A percentile compares a stretch with the other conserved stretches of the same genome.
phyloP scores from a whole-genome alignment of 2,797 vertebrate species.

The Discoglossus pictus region DNA sequence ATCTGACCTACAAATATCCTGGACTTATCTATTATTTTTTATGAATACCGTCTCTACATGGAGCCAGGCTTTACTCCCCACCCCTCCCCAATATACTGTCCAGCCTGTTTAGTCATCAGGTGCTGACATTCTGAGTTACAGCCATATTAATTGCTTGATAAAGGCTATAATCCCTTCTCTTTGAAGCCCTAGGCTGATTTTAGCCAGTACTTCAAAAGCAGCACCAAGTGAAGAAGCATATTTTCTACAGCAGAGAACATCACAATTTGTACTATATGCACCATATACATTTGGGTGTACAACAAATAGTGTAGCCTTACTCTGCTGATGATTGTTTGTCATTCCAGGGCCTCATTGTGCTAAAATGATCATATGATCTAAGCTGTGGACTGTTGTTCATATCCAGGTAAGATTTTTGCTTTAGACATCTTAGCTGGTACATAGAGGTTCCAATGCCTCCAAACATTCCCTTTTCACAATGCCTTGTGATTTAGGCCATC shows the following conservation, averaged over 20 bases:
- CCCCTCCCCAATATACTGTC: slow-evolving; percentile 84
- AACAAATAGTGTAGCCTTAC: slow-evolving; percentile 60
- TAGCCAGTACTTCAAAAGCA: slow-evolving; percentile 84
- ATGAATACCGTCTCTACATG: slow-evolving; percentile 76
- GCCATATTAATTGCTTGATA: slow-evolving; percentile 97
- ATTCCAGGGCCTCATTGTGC: slow-evolving; percentile 57
- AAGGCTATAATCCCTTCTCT: slow-evolving; percentile 91
- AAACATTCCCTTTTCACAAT: too few relatives aligned
- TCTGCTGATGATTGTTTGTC: slow-evolving; percentile 6
- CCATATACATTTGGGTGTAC: slow-evolving; percentile 71
- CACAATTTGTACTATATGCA: slow-evolving; percentile 72
- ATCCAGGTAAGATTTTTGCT: slow-evolving; percentile 59
- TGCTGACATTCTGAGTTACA: slow-evolving; percentile 85
- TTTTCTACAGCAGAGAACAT: slow-evolving; percentile 70
- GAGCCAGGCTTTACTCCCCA: slow-evolving; percentile 64
- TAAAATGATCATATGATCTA: slow-evolving; percentile 70
- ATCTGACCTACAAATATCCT: slow-evolving; percentile 55
- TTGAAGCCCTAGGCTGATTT: slow-evolving; percentile 90
- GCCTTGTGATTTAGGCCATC: too few relatives aligned
- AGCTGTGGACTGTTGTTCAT: slow-evolving; percentile 60
- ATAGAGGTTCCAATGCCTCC: too few relatives aligned
- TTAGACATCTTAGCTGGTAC: slow-evolving; percentile 61
- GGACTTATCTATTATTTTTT: slow-evolving; percentile 65
- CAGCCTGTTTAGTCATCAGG: slow-evolving; percentile 81
- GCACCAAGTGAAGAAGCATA: slow-evolving; percentile 72